Evolutionary conservation across 2,797 vertebrate species (phyloP), one percentile per base, ranked within the genome.

Genomic region (Ctenosaura bakeri): DNA sequence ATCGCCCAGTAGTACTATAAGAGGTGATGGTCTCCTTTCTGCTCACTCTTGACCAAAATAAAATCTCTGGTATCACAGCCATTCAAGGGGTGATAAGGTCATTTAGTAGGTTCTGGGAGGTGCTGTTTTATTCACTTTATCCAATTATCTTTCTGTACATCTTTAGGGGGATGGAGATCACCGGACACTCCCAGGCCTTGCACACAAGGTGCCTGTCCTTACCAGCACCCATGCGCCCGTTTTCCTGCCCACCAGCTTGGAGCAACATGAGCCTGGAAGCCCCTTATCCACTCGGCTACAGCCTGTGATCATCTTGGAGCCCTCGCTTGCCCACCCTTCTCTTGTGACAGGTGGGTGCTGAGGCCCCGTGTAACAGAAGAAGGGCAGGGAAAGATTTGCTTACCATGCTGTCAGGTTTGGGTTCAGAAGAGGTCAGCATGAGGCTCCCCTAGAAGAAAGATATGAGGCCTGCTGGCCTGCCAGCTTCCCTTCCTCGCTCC

Each of bases 251-350:
- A 90, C 98, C 46, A 94, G 97, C 93, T 96, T 99, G 95, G 98
- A 99, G 91, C 95, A 95, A 4, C 96, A 94, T 0, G 98, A 99
- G 89, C 95, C 98, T 62, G 96, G 97, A 1, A 96, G 96, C 3
- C 83, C 98, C 66, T 93, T 98, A 77, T 96, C 98, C 71, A 96
- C 97, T 42, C 97, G 98, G 88, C 96, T 99, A 32, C 98, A 98
- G 94, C 98, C 98, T 0, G 95, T 99, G 91, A 98, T 99, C 95
- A 98, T 99, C 95, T 97, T 99, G 92, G 98, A 99, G 91, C 98
- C 98, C 29, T 98, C 98, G 0, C 97, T 98, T 71, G 95, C 98
- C 32, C 98, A 98, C 79, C 3, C 98, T 6, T 98, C 98, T 0
- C 95, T 99, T 74, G 97, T 99, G 95, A 96, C 98, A 0, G 98